phyloP scores from a whole-genome alignment of 2,888 invertebrate genomes.

The Mycogona germanica region DNA sequence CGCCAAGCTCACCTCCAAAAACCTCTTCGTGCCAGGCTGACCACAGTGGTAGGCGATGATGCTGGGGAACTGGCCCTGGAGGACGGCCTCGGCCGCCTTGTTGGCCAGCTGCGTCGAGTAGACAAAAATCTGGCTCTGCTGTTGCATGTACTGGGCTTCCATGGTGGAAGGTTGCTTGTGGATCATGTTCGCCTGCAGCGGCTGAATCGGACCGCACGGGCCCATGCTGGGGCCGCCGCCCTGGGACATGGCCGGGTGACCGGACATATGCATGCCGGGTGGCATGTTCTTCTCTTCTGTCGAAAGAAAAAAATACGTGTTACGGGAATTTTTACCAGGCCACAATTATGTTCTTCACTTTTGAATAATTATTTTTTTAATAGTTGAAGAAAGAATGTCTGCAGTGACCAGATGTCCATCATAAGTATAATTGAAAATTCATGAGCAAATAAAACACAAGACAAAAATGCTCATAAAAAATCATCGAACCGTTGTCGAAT shows the following conservation, averaged over 20 bases:
- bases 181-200: conserved; percentile 61
- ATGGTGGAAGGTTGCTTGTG: conserved; percentile 51
- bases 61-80: conserved; percentile 76
- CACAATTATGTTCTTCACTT: no score
- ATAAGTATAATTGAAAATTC: no score
- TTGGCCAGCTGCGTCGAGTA: conserved; percentile 91
- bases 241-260: conserved; percentile 1
- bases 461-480: no score
- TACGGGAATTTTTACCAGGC: no score
- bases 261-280: not conserved
- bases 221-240: not conserved
- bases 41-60: conserved; percentile 93
- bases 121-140: conserved; percentile 96
- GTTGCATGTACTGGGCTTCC: conserved; percentile 82
- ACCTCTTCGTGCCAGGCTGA: conserved; percentile 88
- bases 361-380: no score
- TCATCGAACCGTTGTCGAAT: no score
- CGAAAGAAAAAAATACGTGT: not conserved
- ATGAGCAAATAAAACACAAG: no score
- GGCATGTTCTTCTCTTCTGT: not conserved
- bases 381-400: no score
- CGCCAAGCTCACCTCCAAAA: conserved; percentile 68
- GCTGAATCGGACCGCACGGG: conserved; percentile 27
- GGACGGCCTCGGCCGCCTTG: conserved; percentile 84
- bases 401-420: no score